Evolutionary conservation across 2,888 invertebrate genomes (phyloP).

Genomic region (Conomelus anceps): DNA sequence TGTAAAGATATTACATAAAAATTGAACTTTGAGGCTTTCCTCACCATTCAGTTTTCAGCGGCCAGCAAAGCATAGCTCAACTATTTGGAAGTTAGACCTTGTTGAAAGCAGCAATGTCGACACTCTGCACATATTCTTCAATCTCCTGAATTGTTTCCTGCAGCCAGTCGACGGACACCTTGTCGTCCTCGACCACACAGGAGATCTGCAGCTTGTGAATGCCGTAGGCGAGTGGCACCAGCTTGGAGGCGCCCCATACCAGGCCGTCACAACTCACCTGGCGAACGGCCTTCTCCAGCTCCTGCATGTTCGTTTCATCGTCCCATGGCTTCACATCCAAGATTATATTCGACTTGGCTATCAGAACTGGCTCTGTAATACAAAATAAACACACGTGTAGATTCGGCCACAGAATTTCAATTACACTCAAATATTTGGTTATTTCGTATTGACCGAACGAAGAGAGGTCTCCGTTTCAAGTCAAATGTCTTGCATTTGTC

Average conservation of each 20-base stretch:
- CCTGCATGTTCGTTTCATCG: constrained; percentile 87
- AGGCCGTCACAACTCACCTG: constrained; percentile 75
- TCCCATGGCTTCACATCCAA: constrained; percentile 85
- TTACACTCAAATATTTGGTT: too few species aligned
- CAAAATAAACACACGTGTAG: too few species aligned
- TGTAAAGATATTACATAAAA: background rate
- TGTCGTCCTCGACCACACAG: constrained; percentile 93
- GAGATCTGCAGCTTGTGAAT: constrained; percentile 88
- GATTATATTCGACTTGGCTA: constrained; percentile 92
- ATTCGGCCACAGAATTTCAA: too few species aligned
- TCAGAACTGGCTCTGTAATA: constrained; percentile 67
- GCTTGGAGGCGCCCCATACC: constrained; percentile 87
- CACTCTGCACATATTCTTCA: constrained; percentile 64
- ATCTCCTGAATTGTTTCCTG: constrained; percentile 77
- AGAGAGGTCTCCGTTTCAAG: too few species aligned
- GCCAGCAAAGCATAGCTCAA: background rate
- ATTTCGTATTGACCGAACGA: too few species aligned
- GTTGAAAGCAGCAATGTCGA: constrained; percentile 82
- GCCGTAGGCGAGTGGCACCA: constrained; percentile 86
- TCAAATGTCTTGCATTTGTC: too few species aligned
- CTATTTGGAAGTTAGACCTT: constrained; percentile 60
- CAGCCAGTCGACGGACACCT: constrained; percentile 81
- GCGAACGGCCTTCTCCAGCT: constrained; percentile 73
- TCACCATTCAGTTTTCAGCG: background rate
- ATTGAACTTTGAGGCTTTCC: background rate